Evolutionary conservation across 2,797 vertebrate genomes (phyloP).

Genomic region (Benthosema pterotum): DNA sequence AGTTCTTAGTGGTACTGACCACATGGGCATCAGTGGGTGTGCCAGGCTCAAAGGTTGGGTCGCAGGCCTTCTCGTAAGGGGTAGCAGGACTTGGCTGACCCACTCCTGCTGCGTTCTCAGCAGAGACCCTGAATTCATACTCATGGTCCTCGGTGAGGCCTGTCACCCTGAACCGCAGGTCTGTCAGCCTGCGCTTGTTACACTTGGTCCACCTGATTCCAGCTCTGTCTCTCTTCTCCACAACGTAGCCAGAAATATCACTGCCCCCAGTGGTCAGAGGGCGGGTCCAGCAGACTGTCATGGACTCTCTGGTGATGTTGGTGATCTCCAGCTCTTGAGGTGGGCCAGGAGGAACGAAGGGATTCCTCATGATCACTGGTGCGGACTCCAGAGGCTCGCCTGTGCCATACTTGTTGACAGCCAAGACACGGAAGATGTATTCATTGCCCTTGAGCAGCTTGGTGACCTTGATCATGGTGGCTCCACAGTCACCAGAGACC

Average conservation of each 20-base stretch:
- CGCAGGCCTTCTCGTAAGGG: slow-evolving; percentile 92
- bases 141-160: slow-evolving; percentile 96
- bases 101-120: slow-evolving; percentile 96
- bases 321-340: slow-evolving; percentile 92
- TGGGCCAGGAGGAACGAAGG: slow-evolving; percentile 90
- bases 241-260: slow-evolving; percentile 91
- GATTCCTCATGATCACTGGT: slow-evolving; percentile 95
- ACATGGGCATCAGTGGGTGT: slow-evolving; percentile 89
- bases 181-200: slow-evolving; percentile 95
- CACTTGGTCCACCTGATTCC: slow-evolving; percentile 98
- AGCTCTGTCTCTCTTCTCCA: slow-evolving; percentile 96
- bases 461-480: slow-evolving; percentile 95
- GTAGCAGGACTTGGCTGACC: slow-evolving; percentile 90
- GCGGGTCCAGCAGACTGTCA: slow-evolving; percentile 96
- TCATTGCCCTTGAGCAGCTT: slow-evolving; percentile 98
- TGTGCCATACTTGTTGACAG: slow-evolving; percentile 94
- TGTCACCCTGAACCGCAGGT: slow-evolving; percentile 94
- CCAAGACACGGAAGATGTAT: slow-evolving; percentile 97
- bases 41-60: slow-evolving; percentile 95
- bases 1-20: slow-evolving; percentile 89
- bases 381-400: slow-evolving; percentile 94
- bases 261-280: slow-evolving; percentile 93
- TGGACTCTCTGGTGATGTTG: slow-evolving; percentile 95
- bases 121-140: slow-evolving; percentile 96
- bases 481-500: slow-evolving; percentile 90